These are phyloP conservation scores for Axinella damicornis DNA, from an alignment of 37 sponge, comb jelly and placozoan genomes.

Conservation along the genomic window DNA sequence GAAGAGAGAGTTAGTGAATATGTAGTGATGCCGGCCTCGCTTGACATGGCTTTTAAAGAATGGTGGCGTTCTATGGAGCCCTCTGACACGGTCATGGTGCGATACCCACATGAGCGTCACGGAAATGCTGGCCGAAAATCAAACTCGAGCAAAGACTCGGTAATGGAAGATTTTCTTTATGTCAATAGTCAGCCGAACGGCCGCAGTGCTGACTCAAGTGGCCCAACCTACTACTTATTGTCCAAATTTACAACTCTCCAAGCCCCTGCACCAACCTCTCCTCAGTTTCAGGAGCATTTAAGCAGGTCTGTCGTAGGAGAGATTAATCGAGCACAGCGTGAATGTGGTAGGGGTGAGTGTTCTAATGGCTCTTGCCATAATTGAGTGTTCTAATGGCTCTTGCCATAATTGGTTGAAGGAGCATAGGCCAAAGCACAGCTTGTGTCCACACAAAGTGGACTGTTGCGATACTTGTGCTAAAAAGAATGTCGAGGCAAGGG, in stretches of 20 bases:
- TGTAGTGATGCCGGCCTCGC: not conserved
- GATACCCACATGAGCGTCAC: slow-evolving; percentile 2
- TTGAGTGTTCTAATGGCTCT: slow-evolving; percentile 47
- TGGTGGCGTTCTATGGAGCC: slow-evolving; percentile 22
- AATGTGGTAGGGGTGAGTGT: slow-evolving; percentile 2
- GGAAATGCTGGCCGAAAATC: slow-evolving; percentile 25
- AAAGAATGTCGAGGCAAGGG: slow-evolving; percentile 1
- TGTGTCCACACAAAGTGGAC: slow-evolving; percentile 44
- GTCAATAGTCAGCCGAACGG: slow-evolving; percentile 50
- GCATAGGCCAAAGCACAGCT: slow-evolving; percentile 29
- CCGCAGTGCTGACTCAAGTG: slow-evolving; percentile 17
- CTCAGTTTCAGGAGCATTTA: slow-evolving; percentile 37
- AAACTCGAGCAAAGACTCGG: slow-evolving; percentile 18
- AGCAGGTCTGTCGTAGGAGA: slow-evolving; percentile 36
- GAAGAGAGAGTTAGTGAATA: not conserved
- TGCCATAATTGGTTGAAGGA: slow-evolving; percentile 38
- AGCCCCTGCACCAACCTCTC: slow-evolving; percentile 8
- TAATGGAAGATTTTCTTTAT: slow-evolving; percentile 32
- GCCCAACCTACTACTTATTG: slow-evolving; percentile 31
- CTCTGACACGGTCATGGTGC: not conserved
- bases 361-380: slow-evolving; percentile 32
- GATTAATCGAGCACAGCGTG: slow-evolving; percentile 19
- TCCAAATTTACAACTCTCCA: slow-evolving; percentile 44
- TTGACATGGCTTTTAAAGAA: slow-evolving; percentile 1
- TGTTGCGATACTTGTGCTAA: slow-evolving; percentile 47